Conservation (phyloP, 2,888 invertebrate genomes). For the Coelogynopora nodosa region DNA sequence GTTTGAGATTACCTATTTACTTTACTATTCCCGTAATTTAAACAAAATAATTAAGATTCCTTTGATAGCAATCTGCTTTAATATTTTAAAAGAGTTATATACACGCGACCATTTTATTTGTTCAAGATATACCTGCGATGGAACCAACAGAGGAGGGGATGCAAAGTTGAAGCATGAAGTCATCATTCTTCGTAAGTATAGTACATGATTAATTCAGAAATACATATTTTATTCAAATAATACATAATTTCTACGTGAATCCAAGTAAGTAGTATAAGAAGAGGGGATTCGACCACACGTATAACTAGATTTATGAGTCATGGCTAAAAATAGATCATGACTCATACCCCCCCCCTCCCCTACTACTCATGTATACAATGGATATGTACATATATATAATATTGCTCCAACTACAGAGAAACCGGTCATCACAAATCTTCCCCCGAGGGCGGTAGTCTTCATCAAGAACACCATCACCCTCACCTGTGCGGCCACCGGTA, state of each 20-base stretch:
- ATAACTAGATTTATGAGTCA: too few relatives aligned
- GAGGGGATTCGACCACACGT: too few relatives aligned
- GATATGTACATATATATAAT: not conserved
- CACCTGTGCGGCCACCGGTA: constrained; percentile 42
- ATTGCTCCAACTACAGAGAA: not conserved
- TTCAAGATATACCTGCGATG: constrained; percentile 60
- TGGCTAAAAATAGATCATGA: too few relatives aligned
- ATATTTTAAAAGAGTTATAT: too few relatives aligned
- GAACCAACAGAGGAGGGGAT: constrained; percentile 60
- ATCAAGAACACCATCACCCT: constrained; percentile 41
- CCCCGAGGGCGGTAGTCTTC: constrained; percentile 39
- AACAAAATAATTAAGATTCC: too few relatives aligned
- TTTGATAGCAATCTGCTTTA: too few relatives aligned
- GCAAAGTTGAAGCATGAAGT: constrained; percentile 49
- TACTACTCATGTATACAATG: not conserved
- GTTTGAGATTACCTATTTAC: too few relatives aligned
- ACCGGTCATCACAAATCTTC: constrained; percentile 36
- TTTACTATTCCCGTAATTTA: too few relatives aligned
- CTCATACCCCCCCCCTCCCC: not conserved
- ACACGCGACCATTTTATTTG: too few relatives aligned
- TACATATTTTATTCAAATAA: constrained; percentile 26
- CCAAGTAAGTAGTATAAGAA: too few relatives aligned
- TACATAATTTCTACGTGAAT: not conserved
- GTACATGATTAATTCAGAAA: not conserved
- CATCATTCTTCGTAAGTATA: constrained; percentile 40